Evolutionary conservation across 1,140 invertebrate species (phyloP), one percentile per base, ranked within the genome.

Genomic region (Mesaphorura yosii): DNA sequence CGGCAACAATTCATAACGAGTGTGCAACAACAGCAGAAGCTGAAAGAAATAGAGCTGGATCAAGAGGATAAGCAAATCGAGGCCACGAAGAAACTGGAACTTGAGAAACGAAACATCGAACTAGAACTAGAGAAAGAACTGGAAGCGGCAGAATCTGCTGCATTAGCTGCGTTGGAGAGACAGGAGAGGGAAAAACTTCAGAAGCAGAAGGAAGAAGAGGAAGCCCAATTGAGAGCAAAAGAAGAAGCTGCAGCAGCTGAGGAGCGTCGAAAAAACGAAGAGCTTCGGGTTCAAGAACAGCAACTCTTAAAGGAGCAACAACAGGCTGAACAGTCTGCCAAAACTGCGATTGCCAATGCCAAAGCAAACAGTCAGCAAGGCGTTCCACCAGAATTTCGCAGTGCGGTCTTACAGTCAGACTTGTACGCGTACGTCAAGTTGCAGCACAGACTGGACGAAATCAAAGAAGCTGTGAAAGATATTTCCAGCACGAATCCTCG

Each of bases 401-500:
- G 52, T 14, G 44, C 19, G 26, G 49, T 63, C 44, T 31, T 59
- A 6, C n/a, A 26, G 12, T 29, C 29, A 25, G 61, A 63, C 48
- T 25, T 59, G 31, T 26, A 42, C 14, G 42, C 27, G 15, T 63
- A 59, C 44, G 31, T 44, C 4, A 57, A 46, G 34, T 51, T 46
- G 1, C 48, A 53, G n/a, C 37, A 51, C 4, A 19, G 57, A 1
- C 23, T 59, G 3, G 48, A 54, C 17, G 20, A 47, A n/a, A 44
- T 39, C 19, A 40, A 57, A 37, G 46, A 55, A 5, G 27, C 20
- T 7, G 34, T 41, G 4, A 6, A 27, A 1, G 46, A 55, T 27
- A 59, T 63, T 22, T 29, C 48, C 2, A 42, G 51, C n/a, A 19
- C 27, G 15, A 31, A 55, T 27, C 37, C 53, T 17, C 22, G 25